Evolutionary conservation across 2,797 vertebrate species (phyloP), one percentile per base, ranked within the genome.

Genomic region (Typhlichthys subterraneus): DNA sequence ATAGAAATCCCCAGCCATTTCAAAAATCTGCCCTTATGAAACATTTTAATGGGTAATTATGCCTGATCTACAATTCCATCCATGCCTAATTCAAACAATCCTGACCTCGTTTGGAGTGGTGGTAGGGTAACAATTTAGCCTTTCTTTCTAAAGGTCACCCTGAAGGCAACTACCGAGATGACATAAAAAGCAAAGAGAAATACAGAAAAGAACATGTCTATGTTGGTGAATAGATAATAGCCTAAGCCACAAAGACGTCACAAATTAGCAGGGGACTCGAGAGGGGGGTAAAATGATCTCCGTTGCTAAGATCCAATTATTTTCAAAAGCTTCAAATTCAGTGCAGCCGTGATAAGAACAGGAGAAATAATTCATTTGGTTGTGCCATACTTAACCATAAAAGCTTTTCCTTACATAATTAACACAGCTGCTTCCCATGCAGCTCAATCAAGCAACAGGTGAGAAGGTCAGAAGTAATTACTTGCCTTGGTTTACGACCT

Each of bases 81-180:
- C 12, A 4, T 15, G 8, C 47, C 42, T 12, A 14, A 38, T 69
- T 60, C 52, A 53, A 15, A 58, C 13, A 54, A 59, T 29, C 7
- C 48, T 52, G 67, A 67, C 59, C 72, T 65, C n/a, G 57, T 57
- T 70, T 64, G 58, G 45, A 61, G 29, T 46, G 53, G 17, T 17
- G 42, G 58, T 50, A 31, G 42, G 55, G 49, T 56, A 57, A 64
- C 12, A 54, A 53, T 71, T 77, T 72, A 76, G 73, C 77, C 71
- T 80, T 50, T 46, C 48, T 31, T 69, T 70, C 59, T 68, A 81
- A 80, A 81, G 70, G 70, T 73, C 80, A 64, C 51, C 63, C 56
- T 59, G 19, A 69, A 55, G 69, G 64, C 71, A 73, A 80, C 78
- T 72, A 59, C 13, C 56, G 33, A 53, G 38, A 65, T 31, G 57